Percentiles rank a stretch among this genome's conserved stretches.
Evolutionary conservation across 2,888 invertebrate genomes (phyloP).

Genomic region (Trachelus stipa): DNA sequence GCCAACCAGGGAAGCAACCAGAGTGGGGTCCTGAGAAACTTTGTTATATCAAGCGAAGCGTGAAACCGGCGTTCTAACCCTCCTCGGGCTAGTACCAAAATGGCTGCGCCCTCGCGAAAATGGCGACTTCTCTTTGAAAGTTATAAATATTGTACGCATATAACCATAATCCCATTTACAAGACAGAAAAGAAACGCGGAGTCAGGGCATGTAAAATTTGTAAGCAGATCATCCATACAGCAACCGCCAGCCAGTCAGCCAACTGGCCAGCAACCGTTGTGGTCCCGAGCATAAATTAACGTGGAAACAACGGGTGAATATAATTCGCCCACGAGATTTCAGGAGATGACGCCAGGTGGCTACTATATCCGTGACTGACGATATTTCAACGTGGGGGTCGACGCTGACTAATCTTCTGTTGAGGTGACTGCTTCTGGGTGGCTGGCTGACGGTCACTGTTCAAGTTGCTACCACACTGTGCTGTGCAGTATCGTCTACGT

Average conservation of each 20-base stretch:
- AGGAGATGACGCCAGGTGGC: background rate
- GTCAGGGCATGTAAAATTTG: background rate
- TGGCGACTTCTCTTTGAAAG: slow-evolving; percentile 40
- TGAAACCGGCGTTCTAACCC: slow-evolving; percentile 56
- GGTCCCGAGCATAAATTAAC: background rate
- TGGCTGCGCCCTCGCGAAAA: slow-evolving; percentile 48
- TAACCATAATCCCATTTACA: background rate
- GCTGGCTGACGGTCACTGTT: background rate
- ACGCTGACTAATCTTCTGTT: background rate
- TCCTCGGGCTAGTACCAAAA: slow-evolving; percentile 46
- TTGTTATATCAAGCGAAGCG: slow-evolving; percentile 60
- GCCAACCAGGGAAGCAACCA: background rate
- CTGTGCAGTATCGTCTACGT: background rate
- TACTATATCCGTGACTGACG: background rate
- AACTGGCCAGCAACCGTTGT: background rate
- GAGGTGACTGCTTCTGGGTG: background rate
- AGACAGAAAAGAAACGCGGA: background rate
- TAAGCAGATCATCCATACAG: background rate
- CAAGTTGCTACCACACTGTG: background rate
- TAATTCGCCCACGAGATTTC: background rate
- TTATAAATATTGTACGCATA: background rate
- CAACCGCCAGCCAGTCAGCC: background rate
- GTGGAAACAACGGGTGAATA: background rate
- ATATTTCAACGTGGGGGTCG: background rate
- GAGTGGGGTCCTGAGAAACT: slow-evolving; percentile 49